Conservation (phyloP, 1,140 invertebrate species). For the Scaptomyza montana region DNA sequence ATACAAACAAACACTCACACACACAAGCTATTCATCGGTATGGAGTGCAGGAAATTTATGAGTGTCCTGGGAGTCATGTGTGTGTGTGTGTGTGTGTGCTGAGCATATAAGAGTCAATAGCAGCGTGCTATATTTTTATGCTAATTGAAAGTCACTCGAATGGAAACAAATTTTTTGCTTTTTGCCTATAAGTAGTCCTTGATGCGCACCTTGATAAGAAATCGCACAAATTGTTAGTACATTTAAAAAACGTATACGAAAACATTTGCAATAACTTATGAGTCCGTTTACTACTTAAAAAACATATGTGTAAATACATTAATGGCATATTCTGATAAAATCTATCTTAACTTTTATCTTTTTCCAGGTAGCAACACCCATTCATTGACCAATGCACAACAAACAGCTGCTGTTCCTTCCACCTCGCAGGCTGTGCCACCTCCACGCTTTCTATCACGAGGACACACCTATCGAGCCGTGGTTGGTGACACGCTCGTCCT, state of each 20-base stretch:
- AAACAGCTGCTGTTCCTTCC: slow-evolving; percentile 50
- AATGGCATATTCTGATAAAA: neutral
- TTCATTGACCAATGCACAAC: slow-evolving; percentile 68
- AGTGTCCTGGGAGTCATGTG: slow-evolving; percentile 50
- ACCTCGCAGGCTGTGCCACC: slow-evolving; percentile 52
- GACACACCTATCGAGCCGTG: slow-evolving; percentile 89
- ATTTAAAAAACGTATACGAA: neutral
- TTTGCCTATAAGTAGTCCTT: slow-evolving; percentile 17
- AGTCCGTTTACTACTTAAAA: neutral
- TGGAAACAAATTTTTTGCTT: slow-evolving; percentile 64
- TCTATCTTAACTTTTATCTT: slow-evolving; percentile 2
- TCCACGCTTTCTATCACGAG: slow-evolving; percentile 89
- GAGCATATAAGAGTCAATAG: slow-evolving; percentile 37
- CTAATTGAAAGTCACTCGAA: slow-evolving; percentile 77
- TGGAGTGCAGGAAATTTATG: slow-evolving; percentile 55
- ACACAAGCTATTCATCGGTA: neutral
- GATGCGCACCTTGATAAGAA: slow-evolving; percentile 18
- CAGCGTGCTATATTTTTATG: slow-evolving; percentile 71
- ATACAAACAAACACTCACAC: neutral
- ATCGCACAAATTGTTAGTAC: too few relatives aligned
- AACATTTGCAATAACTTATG: too few relatives aligned
- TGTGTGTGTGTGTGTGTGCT: slow-evolving; percentile 1
- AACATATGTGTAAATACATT: slow-evolving; percentile 11
- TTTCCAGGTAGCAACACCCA: slow-evolving; percentile 68
- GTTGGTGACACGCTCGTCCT: slow-evolving; percentile 89